phyloP scores from a whole-genome alignment of 2,888 invertebrate genomes.

The Nesidiocoris tenuis region DNA sequence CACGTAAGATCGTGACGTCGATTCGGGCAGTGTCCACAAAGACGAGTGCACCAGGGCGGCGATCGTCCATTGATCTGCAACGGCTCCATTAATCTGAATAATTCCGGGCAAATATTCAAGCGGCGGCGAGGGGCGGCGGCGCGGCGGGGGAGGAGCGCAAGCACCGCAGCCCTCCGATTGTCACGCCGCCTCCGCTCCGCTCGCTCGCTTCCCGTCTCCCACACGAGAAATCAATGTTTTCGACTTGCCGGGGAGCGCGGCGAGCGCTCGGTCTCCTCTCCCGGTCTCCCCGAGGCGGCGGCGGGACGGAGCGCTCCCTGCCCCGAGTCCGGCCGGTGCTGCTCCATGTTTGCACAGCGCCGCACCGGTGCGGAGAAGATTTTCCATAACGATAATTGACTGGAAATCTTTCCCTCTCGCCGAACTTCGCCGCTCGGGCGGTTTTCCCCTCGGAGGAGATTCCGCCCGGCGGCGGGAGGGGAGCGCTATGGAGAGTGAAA shows the following conservation, averaged over 20 bases:
- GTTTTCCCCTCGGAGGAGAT: not conserved
- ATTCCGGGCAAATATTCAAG: not conserved
- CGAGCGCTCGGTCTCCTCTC: not conserved
- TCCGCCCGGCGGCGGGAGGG: not conserved
- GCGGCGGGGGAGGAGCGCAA: not conserved
- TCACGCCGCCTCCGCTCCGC: not conserved
- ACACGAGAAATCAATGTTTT: not conserved
- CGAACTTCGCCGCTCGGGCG: not conserved
- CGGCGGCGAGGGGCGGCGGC: not conserved
- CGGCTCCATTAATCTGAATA: not conserved
- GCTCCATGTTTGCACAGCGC: not conserved
- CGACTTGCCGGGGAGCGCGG: not conserved
- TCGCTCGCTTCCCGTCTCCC: not conserved
- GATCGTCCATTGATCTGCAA: not conserved
- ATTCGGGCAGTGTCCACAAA: too few species aligned
- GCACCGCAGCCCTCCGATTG: not conserved
- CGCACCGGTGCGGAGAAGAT: constrained; percentile 12
- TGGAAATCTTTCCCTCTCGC: constrained; percentile 14
- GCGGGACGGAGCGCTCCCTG: not conserved
- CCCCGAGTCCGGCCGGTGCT: not conserved
- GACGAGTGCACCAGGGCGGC: not conserved
- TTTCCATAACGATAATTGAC: constrained; percentile 35
- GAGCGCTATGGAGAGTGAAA: too few species aligned
- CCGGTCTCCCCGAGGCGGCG: too few species aligned
- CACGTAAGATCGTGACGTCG: too few species aligned